These are phyloP conservation scores for Ylistrum balloti DNA, from an alignment of 1,140 invertebrate genomes.

Conservation along the genomic window DNA sequence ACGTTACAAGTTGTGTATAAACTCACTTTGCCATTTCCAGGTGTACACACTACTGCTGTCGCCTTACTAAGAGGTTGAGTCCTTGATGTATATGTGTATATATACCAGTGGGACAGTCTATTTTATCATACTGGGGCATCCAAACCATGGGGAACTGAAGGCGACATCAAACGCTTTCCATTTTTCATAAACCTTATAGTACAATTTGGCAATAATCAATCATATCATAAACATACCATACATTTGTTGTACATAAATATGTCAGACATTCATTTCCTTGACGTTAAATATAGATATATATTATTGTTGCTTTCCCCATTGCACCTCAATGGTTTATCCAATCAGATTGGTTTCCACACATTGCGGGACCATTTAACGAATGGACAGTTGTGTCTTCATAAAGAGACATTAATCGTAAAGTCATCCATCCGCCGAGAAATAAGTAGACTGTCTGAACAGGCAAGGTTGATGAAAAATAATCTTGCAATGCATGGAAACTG, in stretches of 20 bases:
- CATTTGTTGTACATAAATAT: no score
- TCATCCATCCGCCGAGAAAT: background rate
- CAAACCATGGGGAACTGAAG: background rate
- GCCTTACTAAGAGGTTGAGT: background rate
- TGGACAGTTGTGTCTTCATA: background rate
- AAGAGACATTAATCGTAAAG: background rate
- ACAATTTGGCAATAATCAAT: no score
- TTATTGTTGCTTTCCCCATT: background rate
- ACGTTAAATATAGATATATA: no score
- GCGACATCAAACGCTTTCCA: background rate
- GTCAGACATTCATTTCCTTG: no score
- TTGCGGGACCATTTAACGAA: background rate
- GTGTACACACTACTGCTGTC: slow-evolving; percentile 4
- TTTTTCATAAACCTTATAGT: no score
- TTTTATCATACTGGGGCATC: background rate
- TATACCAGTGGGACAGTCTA: slow-evolving; percentile 2
- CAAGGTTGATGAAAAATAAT: no score
- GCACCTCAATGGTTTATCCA: background rate
- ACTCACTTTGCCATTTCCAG: slow-evolving; percentile 22
- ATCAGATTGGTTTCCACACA: background rate
- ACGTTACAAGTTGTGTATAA: no score
- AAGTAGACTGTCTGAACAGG: background rate
- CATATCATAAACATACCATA: no score
- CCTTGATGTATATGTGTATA: background rate
- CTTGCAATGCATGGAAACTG: no score